A percentile compares a stretch with the other conserved stretches of the same genome.
phyloP scores from a whole-genome alignment of 1,140 invertebrate genomes.

The Drepana arcuata region DNA sequence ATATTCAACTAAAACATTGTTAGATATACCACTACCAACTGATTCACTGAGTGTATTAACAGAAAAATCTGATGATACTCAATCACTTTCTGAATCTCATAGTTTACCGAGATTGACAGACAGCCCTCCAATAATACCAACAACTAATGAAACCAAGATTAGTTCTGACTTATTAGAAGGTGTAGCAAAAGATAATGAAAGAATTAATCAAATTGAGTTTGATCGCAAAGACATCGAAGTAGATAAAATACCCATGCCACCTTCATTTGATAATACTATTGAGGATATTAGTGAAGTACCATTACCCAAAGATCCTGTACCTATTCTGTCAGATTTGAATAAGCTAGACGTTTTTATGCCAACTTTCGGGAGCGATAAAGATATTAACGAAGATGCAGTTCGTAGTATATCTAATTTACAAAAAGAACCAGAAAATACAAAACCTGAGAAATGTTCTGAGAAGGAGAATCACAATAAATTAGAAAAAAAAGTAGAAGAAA shows the following conservation, averaged over 20 bases:
- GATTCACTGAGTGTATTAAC: slow-evolving; percentile 25
- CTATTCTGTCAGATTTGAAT: slow-evolving; percentile 17
- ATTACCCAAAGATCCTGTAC: slow-evolving; percentile 38
- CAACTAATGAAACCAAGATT: too few species aligned
- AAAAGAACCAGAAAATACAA: slow-evolving; percentile 35
- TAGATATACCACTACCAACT: slow-evolving; percentile 51
- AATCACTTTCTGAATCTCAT: slow-evolving; percentile 42
- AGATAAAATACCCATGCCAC: slow-evolving; percentile 53
- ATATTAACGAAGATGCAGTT: slow-evolving; percentile 85
- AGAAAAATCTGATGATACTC: slow-evolving; percentile 40
- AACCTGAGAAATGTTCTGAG: slow-evolving; percentile 20
- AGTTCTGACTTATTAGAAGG: too few species aligned
- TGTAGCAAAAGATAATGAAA: too few species aligned
- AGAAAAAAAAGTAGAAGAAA: slow-evolving; percentile 78
- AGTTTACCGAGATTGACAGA: slow-evolving; percentile 68
- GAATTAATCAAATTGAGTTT: slow-evolving; percentile 26
- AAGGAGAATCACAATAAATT: too few species aligned
- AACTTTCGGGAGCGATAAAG: slow-evolving; percentile 56
- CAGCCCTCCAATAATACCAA: slow-evolving; percentile 51
- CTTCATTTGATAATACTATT: slow-evolving; percentile 43
- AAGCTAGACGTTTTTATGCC: slow-evolving; percentile 36
- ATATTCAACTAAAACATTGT: slow-evolving; percentile 39
- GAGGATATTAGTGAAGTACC: slow-evolving; percentile 55
- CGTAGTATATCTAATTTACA: slow-evolving; percentile 70
- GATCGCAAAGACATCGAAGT: slow-evolving; percentile 38